A percentile compares a stretch with the other conserved stretches of the same genome.
Evolutionary conservation across 2,113 vertebrate species (phyloP).

Genomic region (Ceyx margarethae): DNA sequence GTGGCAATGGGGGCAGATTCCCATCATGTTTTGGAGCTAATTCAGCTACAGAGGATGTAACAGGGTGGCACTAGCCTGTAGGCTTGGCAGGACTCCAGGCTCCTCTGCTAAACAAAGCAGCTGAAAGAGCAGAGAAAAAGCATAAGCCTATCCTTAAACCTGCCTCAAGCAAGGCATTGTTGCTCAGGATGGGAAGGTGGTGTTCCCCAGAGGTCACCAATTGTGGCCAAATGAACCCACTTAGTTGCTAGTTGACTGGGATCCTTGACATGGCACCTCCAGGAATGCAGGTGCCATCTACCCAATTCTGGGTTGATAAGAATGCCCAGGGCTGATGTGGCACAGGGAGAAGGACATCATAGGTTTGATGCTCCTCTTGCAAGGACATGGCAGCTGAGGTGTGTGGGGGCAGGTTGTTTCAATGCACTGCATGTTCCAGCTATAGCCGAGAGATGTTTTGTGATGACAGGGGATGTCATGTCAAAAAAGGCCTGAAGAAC

Average conservation of each 20-base stretch:
- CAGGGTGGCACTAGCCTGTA: not conserved
- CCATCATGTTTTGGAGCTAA: not conserved
- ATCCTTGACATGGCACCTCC: not conserved
- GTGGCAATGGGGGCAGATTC: not conserved
- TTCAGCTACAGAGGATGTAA: not conserved
- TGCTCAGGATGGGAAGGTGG: not conserved
- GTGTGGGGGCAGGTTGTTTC: not conserved
- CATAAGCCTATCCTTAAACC: not conserved
- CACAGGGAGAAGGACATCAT: not conserved
- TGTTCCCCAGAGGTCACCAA: not conserved
- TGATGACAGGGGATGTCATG: not conserved
- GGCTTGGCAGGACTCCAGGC: not conserved
- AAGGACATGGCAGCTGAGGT: not conserved
- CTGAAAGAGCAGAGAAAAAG: not conserved
- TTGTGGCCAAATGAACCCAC: not conserved
- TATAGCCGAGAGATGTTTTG: not conserved
- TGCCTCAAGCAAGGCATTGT: not conserved
- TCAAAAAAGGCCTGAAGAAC: not conserved
- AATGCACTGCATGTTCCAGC: not conserved
- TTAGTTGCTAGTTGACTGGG: not conserved
- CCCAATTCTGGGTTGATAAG: accelerated
- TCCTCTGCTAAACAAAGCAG: not conserved
- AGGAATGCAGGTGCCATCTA: not conserved
- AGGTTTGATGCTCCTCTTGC: not conserved
- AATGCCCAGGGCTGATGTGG: not conserved